Base-by-base conservation (phyloP, 2,888 invertebrate genomes). In the Lordiphosa andalusiaca region DNA sequence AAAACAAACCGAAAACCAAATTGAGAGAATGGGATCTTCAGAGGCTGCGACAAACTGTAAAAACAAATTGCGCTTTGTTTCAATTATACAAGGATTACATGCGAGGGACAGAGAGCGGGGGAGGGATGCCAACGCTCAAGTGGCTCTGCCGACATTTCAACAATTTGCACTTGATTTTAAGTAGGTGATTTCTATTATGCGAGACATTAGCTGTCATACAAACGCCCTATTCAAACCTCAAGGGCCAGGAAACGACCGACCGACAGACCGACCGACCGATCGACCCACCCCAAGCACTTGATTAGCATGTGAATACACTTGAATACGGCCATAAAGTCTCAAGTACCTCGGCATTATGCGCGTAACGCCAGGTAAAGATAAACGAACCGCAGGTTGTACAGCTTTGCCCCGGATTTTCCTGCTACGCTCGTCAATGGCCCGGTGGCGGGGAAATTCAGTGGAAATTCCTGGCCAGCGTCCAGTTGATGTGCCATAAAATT, bases 191-290 rank as follows among this genome's bases (percentile, higher is more conserved):
- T 84, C 71, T 78, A 84, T 81, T 84, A 84, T 81, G 78, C 70
- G 78, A 78, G 74, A 82, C 84, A 84, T 84, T 81, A 82, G 80
- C 71, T 78, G 80, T 78, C 82, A 81, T 82, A 84, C 84, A 84
- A 84, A 81, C 81, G 84, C 81, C 81, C 81, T 75, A 66, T 73
- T 77, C 77, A 77, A 80, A 68, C 83, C 77, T 65, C 30, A 51
- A 72, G 73, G 73, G 76, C 75, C 59, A 9, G 35, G 42, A 16
- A 16, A 33, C n/a, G 33, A 40, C 35, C 42, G 16, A 19, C 16
- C 48, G 37, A 36, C 44, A 1, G 16, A 2, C 3, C 16, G 39
- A 16, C 25, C 25, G 23, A 25, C 25, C 37, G n/a, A n/a, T n/a
- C n/a, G n/a, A n/a, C n/a, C n/a, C n/a, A n/a, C 23, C 33, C 64